These are phyloP conservation scores for Acromyrmex echinatior DNA, from an alignment of 1,140 invertebrate species.

Conservation along the genomic window DNA sequence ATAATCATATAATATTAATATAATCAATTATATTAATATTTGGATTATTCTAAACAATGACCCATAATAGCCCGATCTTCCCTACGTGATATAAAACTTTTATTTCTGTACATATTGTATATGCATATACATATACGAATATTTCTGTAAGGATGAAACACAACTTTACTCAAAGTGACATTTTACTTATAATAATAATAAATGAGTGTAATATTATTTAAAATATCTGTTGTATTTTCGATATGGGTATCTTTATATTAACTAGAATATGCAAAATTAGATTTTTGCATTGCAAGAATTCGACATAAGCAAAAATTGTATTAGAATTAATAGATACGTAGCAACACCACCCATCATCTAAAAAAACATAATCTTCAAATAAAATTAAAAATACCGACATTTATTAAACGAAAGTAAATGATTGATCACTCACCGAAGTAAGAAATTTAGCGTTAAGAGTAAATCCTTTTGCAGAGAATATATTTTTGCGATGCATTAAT, in stretches of 20 bases:
- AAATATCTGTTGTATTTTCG: background rate
- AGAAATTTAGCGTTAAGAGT: background rate
- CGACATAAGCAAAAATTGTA: background rate
- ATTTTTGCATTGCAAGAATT: background rate
- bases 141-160: no score
- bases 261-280: background rate
- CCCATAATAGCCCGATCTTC: no score
- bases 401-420: background rate
- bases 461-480: background rate
- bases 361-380: background rate
- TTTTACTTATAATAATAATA: no score
- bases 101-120: no score
- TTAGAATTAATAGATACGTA: background rate
- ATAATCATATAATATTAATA: no score
- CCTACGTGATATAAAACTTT: no score
- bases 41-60: no score
- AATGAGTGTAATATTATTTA: background rate
- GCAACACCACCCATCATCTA: background rate
- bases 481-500: conserved; percentile 3
- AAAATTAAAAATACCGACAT: background rate
- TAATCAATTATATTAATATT: no score
- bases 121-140: no score
- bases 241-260: background rate
- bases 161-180: no score
- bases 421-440: background rate